phyloP scores from a whole-genome alignment of 1,140 invertebrate species.

The Leptonema lineaticorne region DNA sequence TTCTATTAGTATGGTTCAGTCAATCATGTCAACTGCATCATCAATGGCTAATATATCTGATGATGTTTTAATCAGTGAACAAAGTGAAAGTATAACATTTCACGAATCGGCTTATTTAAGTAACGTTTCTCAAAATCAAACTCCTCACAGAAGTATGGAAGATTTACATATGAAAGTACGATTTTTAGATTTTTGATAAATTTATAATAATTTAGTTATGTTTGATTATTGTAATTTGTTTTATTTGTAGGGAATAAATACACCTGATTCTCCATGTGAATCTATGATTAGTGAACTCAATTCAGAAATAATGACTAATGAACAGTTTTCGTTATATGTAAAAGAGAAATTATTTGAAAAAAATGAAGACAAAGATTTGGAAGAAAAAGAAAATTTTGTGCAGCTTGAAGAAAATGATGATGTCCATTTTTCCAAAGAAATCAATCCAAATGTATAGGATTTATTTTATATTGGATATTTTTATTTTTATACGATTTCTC shows the following conservation, averaged over 20 bases:
- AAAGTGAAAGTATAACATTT: slow-evolving; percentile 46
- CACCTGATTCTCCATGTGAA: slow-evolving; percentile 49
- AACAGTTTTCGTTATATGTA: slow-evolving; percentile 47
- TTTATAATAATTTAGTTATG: slow-evolving; percentile 5
- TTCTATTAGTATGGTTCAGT: slow-evolving; percentile 48
- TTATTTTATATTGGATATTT: not conserved
- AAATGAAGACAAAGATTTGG: slow-evolving; percentile 44
- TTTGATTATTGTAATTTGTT: not conserved
- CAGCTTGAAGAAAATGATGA: slow-evolving; percentile 41
- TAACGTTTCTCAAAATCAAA: slow-evolving; percentile 46
- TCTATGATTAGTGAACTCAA: slow-evolving; percentile 46
- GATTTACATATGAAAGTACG: slow-evolving; percentile 52
- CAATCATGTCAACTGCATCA: slow-evolving; percentile 45
- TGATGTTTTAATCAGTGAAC: slow-evolving; percentile 41
- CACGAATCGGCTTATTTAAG: slow-evolving; percentile 49
- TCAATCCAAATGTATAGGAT: slow-evolving; percentile 20
- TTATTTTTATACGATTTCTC: not conserved
- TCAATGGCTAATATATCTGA: slow-evolving; percentile 42
- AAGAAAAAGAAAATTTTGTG: slow-evolving; percentile 45
- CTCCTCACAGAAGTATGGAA: slow-evolving; percentile 49
- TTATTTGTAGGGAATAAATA: slow-evolving; percentile 43
- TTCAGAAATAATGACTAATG: slow-evolving; percentile 40
- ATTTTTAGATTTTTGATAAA: not conserved
- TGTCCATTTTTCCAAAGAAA: slow-evolving; percentile 32
- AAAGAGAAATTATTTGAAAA: slow-evolving; percentile 45